Base-by-base conservation (phyloP, 23 tunicate species). In the Clavelina lepadiformis region DNA sequence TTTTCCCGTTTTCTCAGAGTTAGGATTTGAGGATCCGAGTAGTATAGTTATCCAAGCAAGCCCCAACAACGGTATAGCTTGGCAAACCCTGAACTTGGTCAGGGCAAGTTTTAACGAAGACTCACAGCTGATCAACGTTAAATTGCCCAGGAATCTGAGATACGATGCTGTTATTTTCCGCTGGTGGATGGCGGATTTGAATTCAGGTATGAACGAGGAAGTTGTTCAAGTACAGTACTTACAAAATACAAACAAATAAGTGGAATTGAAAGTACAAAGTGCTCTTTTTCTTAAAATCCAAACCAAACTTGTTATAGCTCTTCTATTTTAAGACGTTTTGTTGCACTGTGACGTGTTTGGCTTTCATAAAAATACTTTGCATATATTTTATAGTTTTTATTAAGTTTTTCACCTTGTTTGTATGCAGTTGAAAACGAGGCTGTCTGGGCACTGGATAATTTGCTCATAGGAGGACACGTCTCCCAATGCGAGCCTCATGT, bases 31-130 rank as follows among this genome's bases (percentile, higher is more conserved):
- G 29, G 22, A 29, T 2, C 31, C 56, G 5, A 27, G 51, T 20
- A 15, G 56, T 35, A 46, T 44, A 5, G 56, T 80, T 51, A 80
- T 82, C 28, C 80, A 82, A 56, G 63, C 74, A 62, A 82, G 88
- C 58, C 56, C 54, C 23, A 89, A 89, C 65, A 79, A 79, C 35
- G 97, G 97, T 21, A 75, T 89, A 28, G 75, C 89, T 11, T 89
- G 97, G 97, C n/a, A 61, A 19, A 81, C 89, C 8, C 61, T 56
- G 3, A 35, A 52, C 0, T 19, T 35, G 33, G 58, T 76, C 21
- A 30, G 33, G 18, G 38, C 41, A 1, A 28, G 8, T 3, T 3
- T 28, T 20, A 18, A 2, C 1, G 66, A 27, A 21, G 32, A 15
- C 15, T 53, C 22, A 21, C 29, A 63, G 20, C 69, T 81, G 26